These are phyloP conservation scores for Nesometra sesokonis DNA, from an alignment of 35 echinoderm and acorn worm species.

Conservation along the genomic window DNA sequence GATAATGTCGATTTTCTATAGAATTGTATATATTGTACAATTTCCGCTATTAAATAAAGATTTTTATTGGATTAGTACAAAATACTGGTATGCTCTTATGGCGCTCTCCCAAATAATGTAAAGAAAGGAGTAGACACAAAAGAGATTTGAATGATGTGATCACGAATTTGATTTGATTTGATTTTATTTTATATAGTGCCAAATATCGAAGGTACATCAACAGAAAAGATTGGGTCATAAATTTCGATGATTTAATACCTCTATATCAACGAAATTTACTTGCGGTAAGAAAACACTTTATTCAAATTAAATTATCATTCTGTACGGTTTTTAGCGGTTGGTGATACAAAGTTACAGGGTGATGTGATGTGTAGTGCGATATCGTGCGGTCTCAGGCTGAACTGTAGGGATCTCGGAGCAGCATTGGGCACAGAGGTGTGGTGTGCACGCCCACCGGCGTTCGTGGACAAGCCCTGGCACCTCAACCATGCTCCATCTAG, in stretches of 20 bases:
- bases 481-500: no score
- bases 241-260: conserved; percentile 46
- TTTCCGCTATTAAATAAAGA: no score
- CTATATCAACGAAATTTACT: conserved; percentile 27
- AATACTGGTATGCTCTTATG: no score
- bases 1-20: no score
- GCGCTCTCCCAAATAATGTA: no score
- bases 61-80: no score
- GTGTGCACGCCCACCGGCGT: no score
- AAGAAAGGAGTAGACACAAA: not conserved
- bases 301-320: not conserved
- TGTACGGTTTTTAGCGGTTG: not conserved
- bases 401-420: no score
- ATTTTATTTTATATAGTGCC: conserved; percentile 24
- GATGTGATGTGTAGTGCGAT: not conserved
- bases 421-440: no score
- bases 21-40: no score
- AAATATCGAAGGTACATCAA: conserved; percentile 50
- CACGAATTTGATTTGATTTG: not conserved
- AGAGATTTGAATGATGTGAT: not conserved
- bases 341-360: not conserved
- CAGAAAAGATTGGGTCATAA: conserved; percentile 64
- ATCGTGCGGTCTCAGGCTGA: not conserved
- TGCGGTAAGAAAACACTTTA: conserved; percentile 27
- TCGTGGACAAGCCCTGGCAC: no score